Percentiles rank a stretch among this genome's conserved stretches.
These are phyloP conservation scores for Helogale parvula DNA, from an alignment of 2,113 vertebrate genomes.

Conservation along the genomic window DNA sequence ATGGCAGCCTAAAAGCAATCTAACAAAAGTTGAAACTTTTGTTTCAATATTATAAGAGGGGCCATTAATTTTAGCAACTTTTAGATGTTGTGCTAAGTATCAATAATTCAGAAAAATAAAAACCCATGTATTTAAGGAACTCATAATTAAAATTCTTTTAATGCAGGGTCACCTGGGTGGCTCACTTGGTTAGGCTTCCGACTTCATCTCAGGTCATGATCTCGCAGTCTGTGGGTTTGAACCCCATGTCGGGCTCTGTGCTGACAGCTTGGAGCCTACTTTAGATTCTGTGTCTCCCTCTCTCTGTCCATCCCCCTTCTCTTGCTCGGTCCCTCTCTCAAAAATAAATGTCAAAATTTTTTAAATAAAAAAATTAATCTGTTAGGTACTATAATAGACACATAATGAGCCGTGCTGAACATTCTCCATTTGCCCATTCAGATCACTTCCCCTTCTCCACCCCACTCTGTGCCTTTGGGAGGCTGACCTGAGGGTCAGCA, in stretches of 20 bases:
- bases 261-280: no score
- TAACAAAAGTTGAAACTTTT: neutral
- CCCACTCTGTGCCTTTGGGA: neutral
- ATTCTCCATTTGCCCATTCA: neutral
- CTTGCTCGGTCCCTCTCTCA: no score
- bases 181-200: no score
- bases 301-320: no score
- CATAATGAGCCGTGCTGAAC: neutral
- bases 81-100: neutral
- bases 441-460: neutral
- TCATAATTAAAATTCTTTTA: neutral
- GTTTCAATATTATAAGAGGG: neutral
- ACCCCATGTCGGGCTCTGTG: no score
- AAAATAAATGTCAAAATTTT: no score
- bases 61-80: neutral
- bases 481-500: neutral
- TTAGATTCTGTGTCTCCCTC: no score
- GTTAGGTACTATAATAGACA: neutral
- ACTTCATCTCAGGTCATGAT: no score
- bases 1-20: neutral
- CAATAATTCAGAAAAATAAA: neutral
- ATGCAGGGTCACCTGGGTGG: no score
- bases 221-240: no score
- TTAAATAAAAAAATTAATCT: no score
- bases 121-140: neutral